Percentiles rank a stretch among this genome's conserved stretches.
These are phyloP conservation scores for Acromyrmex echinatior DNA, from an alignment of 1,140 invertebrate genomes.

Conservation along the genomic window DNA sequence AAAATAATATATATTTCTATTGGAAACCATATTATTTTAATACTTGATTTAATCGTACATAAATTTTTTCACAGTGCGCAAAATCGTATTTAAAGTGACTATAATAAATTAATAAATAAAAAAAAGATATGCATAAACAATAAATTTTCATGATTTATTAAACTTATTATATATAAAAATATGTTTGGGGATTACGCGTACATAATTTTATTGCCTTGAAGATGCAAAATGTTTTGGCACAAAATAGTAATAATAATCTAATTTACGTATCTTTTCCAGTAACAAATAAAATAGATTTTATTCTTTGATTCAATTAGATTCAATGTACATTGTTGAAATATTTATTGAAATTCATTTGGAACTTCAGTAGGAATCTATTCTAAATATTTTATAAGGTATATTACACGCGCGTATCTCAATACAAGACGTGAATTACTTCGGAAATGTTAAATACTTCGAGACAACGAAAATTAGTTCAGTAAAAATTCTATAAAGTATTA, in stretches of 20 bases:
- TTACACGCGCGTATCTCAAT: background rate
- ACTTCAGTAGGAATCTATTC: background rate
- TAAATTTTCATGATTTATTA: too few relatives aligned
- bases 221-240: background rate
- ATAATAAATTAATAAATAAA: too few relatives aligned
- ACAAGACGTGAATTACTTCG: background rate
- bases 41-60: too few relatives aligned
- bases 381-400: background rate
- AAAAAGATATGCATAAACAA: too few relatives aligned
- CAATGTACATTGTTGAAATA: background rate
- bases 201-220: background rate
- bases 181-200: background rate
- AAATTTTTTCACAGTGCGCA: background rate
- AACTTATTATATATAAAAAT: too few relatives aligned
- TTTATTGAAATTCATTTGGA: background rate
- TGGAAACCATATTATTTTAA: too few relatives aligned
- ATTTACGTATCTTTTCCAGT: background rate
- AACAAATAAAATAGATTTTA: background rate
- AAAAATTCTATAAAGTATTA: background rate
- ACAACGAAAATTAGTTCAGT: background rate
- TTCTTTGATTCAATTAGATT: background rate
- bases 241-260: background rate
- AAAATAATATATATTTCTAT: too few relatives aligned
- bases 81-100: background rate
- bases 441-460: background rate